Conservation (phyloP, 2,797 vertebrate genomes). For the Halcyon leucocephala region DNA sequence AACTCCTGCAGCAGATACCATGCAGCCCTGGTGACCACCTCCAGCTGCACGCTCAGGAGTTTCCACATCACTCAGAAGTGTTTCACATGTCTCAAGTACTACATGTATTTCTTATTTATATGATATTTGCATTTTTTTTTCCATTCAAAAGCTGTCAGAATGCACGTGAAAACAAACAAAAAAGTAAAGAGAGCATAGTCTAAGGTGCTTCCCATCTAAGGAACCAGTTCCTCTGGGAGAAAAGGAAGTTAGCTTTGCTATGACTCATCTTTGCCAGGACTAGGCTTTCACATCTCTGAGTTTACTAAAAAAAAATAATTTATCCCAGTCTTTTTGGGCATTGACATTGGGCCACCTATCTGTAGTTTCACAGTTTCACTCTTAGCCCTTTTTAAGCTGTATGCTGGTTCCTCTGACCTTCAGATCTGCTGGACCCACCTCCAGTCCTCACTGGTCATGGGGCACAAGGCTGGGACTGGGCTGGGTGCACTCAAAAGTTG, state of each 20-base stretch:
- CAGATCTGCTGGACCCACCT: neutral
- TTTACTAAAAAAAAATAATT: neutral
- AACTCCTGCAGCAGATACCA: neutral
- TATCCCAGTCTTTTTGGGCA: neutral
- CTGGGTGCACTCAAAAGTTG: neutral
- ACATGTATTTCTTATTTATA: neutral
- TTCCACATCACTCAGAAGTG: neutral
- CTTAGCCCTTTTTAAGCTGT: neutral
- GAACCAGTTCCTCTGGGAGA: neutral
- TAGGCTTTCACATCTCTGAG: neutral
- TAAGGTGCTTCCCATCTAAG: neutral
- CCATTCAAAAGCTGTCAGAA: neutral
- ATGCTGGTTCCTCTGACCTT: neutral
- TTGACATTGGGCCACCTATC: neutral
- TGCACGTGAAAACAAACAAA: neutral
- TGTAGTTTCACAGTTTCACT: neutral
- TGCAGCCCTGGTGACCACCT: neutral
- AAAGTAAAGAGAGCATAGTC: neutral
- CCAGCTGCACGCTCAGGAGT: neutral
- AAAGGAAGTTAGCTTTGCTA: neutral
- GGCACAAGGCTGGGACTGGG: neutral
- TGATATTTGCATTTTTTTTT: neutral
- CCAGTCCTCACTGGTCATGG: accelerated
- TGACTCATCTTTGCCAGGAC: neutral
- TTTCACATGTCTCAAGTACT: neutral